Evolutionary conservation across 2,113 vertebrate species (phyloP), one percentile per base, ranked within the genome.

Genomic region (Leptosomus discolor): DNA sequence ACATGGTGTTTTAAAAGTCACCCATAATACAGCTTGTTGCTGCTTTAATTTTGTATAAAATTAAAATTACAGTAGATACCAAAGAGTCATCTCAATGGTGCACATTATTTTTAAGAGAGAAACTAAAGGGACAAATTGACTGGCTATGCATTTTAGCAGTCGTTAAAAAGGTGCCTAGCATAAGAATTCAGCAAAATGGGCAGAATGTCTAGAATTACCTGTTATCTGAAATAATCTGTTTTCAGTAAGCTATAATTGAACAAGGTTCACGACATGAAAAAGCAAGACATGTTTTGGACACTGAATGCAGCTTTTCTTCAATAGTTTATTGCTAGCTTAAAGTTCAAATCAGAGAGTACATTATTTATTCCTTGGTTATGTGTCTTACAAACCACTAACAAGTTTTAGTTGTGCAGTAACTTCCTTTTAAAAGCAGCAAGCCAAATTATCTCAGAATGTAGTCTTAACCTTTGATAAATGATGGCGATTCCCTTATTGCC

Each of bases 371-470:
- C 60, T 58, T 94, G 91, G 74, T 87, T 88, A 32, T 76, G 32
- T 73, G 36, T 69, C 86, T 70, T 68, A 86, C 23, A 67, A 84
- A 41, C 69, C 7, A 5, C 51, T 69, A 75, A 23, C 37, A 51
- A 45, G 54, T 85, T 88, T 79, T n/a, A 67, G 54, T 23, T 54
- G n/a, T 81, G 57, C 60, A 70, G 32, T 70, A 79, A 37, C 51
- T 93, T 93, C 81, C 77, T 92, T 70, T 64, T 53, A 67, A 98
- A 93, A 81, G 69, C 51, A 78, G 15, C 13, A 80, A 88, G 46
- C 32, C 26, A 76, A 43, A 17, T 69, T 87, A 56, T 46, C 60
- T 89, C 29, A 78, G 77, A 77, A 85, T 29, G 46, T 37, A 86
- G 51, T 71, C 80, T 83, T 92, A 92, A 84, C 68, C 53, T 94